A percentile compares a stretch with the other conserved stretches of the same genome.
These are phyloP conservation scores for Lasioglossum figueresi DNA, from an alignment of 2,888 invertebrate species.

Conservation along the genomic window DNA sequence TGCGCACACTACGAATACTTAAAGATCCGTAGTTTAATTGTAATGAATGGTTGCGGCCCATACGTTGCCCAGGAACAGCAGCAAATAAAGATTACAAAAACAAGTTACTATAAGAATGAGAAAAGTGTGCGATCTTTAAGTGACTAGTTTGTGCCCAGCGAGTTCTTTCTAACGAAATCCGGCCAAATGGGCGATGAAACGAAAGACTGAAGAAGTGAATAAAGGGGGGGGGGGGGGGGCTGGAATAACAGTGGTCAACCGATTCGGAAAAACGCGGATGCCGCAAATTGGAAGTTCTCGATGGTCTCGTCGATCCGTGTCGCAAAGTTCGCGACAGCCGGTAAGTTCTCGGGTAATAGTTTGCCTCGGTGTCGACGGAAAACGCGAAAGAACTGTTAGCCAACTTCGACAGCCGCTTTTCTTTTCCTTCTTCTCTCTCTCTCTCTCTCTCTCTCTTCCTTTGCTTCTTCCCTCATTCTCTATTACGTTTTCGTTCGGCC, in stretches of 20 bases:
- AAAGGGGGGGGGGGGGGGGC: neutral
- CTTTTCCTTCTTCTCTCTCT: neutral
- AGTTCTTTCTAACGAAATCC: neutral
- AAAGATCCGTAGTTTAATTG: too few species aligned
- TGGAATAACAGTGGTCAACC: neutral
- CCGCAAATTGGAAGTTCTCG: constrained; percentile 10
- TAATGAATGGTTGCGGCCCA: too few species aligned
- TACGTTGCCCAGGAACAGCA: neutral
- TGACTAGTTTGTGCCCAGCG: neutral
- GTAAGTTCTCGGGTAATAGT: constrained; percentile 1
- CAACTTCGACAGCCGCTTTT: constrained; percentile 7
- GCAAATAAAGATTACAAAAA: neutral
- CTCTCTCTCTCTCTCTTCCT: neutral
- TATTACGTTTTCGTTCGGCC: neutral
- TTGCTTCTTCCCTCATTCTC: neutral
- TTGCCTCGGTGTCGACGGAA: neutral
- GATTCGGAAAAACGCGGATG: neutral
- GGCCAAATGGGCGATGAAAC: neutral
- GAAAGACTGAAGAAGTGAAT: neutral
- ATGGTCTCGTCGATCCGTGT: neutral
- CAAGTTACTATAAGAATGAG: too few species aligned
- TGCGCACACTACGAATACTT: too few species aligned
- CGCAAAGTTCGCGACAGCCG: constrained; percentile 4
- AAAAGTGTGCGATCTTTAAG: neutral
- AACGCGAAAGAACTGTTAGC: neutral